Base-by-base conservation (phyloP, 2,888 invertebrate species). In the Spilarctia lutea region DNA sequence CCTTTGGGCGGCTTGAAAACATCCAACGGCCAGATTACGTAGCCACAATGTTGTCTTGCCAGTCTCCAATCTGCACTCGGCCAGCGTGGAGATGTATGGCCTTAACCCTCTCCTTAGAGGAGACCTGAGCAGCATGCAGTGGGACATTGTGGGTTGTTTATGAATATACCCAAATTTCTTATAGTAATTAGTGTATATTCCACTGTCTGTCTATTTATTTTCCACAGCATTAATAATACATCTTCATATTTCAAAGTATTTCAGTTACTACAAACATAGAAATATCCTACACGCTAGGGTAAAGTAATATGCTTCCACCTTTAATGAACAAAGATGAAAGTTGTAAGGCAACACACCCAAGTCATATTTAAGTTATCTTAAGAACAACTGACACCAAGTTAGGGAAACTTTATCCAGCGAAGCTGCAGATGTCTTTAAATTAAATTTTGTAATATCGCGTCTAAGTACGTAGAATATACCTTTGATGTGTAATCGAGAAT, bases 371-470 rank as follows among this genome's bases (percentile, higher is more conserved):
- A 84, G 79, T 75, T 77, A 71, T 68, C 68, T 68, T 63, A 86
- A 87, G 83, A 86, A 87, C 86, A 88, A 89, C 89, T 87, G 90
- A 90, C 89, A 88, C 86, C 80, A 74, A 89, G 84, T 90, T 87
- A 69, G 42, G 30, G 76, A 78, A 85, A 91, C 87, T 88, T 89
- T 77, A 73, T 75, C 81, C 76, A 75, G 78, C 48, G 77, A 85
- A 82, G 80, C 83, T 85, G 82, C 85, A 87, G 85, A 86, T 87
- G 86, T 85, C 82, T 87, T 73, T 83, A 87, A 89, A 89, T 90
- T 89, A 85, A 89, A 88, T 89, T 87, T 85, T 74, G 83, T 79
- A 82, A 69, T 81, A 80, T 80, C 81, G 73, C 81, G 77, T 79
- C 78, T 67, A 66, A 80, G 33, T 74, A 77, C 65, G 73, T 68